Percentiles rank a stretch among this genome's conserved stretches.
Evolutionary conservation across 2,888 invertebrate species (phyloP).

Genomic region (Tachystola acroxantha): DNA sequence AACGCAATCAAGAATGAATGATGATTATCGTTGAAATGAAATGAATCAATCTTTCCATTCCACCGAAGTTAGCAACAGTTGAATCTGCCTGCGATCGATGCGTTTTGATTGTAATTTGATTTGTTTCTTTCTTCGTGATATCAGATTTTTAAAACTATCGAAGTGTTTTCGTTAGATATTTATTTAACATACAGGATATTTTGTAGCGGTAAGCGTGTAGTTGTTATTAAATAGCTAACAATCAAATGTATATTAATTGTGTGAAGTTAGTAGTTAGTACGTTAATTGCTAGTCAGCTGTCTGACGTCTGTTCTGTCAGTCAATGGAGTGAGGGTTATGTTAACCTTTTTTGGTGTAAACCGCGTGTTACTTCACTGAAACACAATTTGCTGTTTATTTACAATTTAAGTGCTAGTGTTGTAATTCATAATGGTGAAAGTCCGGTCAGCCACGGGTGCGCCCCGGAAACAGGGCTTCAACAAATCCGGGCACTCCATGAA

Average conservation of each 20-base stretch:
- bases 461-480: conserved; percentile 91
- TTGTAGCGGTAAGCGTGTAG: no score
- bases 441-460: conserved; percentile 83
- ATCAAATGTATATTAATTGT: not conserved
- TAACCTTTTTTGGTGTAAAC: conserved; percentile 5
- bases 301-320: not conserved
- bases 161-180: no score
- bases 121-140: no score
- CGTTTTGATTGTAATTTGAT: no score
- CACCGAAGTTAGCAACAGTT: no score
- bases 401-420: conserved; percentile 7
- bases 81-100: no score
- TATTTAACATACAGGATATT: no score
- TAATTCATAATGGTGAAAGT: conserved; percentile 84
- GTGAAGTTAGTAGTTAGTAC: conserved; percentile 8
- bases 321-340: not conserved
- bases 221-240: no score
- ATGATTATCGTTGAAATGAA: no score
- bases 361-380: conserved; percentile 12
- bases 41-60: no score
- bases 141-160: no score
- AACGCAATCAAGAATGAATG: no score
- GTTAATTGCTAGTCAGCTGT: not conserved
- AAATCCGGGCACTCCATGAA: conserved; percentile 96
- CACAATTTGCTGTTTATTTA: not conserved